Base-by-base conservation (phyloP, 1,140 invertebrate genomes). In the Apocrypta bakeri region DNA sequence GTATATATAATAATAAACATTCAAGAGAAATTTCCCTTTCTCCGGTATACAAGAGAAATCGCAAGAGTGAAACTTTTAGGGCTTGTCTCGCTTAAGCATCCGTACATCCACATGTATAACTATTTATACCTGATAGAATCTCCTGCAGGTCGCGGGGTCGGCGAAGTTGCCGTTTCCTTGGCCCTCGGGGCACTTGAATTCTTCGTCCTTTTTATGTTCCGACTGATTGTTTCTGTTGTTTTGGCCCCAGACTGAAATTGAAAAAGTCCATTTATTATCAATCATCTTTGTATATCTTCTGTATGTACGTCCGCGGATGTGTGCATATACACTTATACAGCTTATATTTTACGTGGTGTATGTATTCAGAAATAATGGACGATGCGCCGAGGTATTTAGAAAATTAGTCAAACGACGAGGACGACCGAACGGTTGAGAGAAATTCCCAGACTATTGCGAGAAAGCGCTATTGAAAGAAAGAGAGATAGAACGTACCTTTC, bases 41-140 rank as follows among this genome's bases (percentile, higher is more conserved):
- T 24, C 56, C 56, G n/a, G 4, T 21, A 61, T 21, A 61, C 14
- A 61, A 2, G 24, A 64, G 61, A 63, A 63, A 63, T 63, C 24
- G 21, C 61, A 6, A 63, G 40, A 63, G 61, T 63, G 14, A 63
- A 63, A 63, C 40, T 42, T 42, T 42, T 42, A 42, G 40, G 40
- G 40, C 40, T 63, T 63, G 24, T 63, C 61, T 24, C 61, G 61
- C 4, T 63, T 29, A 4, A 27, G 24, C 11, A 42, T 14, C 7
- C 12, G 40, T 12, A 42, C 12, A 42, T 42, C 33, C n/a, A n/a
- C 17, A 69, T 40, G 27, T 40, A 79, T 63, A 61, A 84, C 83
- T n/a, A n/a, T n/a, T n/a, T n/a, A 88, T 92, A 96, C 96, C 93
- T 97, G 96, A 91, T 97, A 97, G 93, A 98, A 98, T 87, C 96